These are phyloP conservation scores for Aurelia sp. DNA, from an alignment of 30 jellyfish, hydroid and myxozoan species.

Conservation along the genomic window DNA sequence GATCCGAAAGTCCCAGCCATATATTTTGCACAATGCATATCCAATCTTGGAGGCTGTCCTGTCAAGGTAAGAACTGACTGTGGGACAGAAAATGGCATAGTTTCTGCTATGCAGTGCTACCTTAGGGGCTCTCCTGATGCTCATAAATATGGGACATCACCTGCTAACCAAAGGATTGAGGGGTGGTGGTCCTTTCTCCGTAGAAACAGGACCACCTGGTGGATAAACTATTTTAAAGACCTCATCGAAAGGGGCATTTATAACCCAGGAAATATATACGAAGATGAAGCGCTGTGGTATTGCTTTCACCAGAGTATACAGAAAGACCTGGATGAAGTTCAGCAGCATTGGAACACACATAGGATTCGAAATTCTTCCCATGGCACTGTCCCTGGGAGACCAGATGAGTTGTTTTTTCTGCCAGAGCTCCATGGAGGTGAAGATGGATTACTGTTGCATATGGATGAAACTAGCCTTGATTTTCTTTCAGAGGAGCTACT, in stretches of 20 bases:
- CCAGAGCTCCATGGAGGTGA: slow-evolving; percentile 4
- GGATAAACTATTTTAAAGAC: slow-evolving; percentile 22
- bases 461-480: too few relatives aligned
- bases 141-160: slow-evolving; percentile 21
- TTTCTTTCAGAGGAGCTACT: too few relatives aligned
- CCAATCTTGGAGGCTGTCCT: slow-evolving; percentile 18
- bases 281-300: not conserved
- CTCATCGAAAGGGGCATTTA: not conserved
- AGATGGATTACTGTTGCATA: not conserved
- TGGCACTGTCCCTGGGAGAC: not conserved
- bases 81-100: slow-evolving; percentile 43
- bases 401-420: slow-evolving; percentile 3
- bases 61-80: slow-evolving; percentile 7
- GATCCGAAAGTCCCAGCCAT: too few relatives aligned
- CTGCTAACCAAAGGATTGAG: slow-evolving; percentile 35
- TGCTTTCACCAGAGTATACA: not conserved
- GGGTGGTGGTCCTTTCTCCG: slow-evolving; percentile 38
- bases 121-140: not conserved
- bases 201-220: slow-evolving; percentile 16
- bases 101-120: slow-evolving; percentile 10
- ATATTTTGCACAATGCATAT: too few relatives aligned
- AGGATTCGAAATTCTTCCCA: slow-evolving; percentile 5
- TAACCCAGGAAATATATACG: not conserved
- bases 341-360: slow-evolving; percentile 5
- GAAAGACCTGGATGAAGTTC: not conserved